Evolutionary conservation across 2,797 vertebrate species (phyloP).

Genomic region (Ateles fusciceps): DNA sequence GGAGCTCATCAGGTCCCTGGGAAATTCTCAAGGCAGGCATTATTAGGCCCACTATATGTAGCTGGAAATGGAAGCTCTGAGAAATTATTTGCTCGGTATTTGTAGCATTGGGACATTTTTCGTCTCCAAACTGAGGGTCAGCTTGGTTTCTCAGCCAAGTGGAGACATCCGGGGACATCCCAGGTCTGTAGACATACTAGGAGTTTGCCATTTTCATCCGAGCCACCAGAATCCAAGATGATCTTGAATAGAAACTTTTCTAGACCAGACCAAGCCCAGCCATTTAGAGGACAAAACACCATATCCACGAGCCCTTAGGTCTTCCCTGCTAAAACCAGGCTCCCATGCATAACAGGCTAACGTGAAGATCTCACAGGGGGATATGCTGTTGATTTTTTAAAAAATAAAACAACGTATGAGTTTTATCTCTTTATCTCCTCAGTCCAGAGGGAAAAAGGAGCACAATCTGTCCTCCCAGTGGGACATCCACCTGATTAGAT

Average conservation of each 20-base stretch:
- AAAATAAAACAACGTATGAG: conserved; percentile 71
- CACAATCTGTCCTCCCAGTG: conserved; percentile 76
- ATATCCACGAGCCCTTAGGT: not conserved
- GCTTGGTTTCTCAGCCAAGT: not conserved
- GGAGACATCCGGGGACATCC: not conserved
- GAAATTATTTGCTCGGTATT: not conserved
- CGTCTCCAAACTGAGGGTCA: not conserved
- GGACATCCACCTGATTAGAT: conserved; percentile 71
- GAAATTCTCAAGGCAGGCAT: not conserved
- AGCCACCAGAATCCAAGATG: not conserved
- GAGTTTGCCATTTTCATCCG: not conserved
- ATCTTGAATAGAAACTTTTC: not conserved
- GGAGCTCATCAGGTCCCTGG: not conserved
- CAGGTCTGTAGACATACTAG: not conserved
- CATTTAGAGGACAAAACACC: not conserved
- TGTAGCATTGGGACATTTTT: not conserved
- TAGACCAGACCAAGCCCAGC: not conserved
- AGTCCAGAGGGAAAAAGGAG: conserved; percentile 57
- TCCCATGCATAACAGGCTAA: conserved; percentile 33
- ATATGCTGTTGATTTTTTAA: conserved; percentile 59
- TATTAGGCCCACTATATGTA: not conserved
- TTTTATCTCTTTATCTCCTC: conserved; percentile 78
- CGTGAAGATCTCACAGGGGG: conserved; percentile 42
- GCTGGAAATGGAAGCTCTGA: not conserved
- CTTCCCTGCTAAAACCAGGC: not conserved